These are phyloP conservation scores for Halcyon badia DNA, from an alignment of 2,797 vertebrate genomes.

Conservation along the genomic window DNA sequence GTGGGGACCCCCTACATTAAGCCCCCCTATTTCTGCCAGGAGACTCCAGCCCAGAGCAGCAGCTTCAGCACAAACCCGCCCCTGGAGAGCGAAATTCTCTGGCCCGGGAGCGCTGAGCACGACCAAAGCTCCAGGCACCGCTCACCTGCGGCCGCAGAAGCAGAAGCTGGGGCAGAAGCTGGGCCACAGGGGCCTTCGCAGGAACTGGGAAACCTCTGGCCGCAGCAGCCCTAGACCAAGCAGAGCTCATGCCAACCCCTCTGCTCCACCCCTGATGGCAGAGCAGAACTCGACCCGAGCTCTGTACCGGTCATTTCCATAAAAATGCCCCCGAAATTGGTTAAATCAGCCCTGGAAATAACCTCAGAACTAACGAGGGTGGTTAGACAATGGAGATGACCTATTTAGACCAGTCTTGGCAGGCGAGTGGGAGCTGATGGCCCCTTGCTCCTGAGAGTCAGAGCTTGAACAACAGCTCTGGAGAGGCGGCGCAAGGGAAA, in stretches of 20 bases:
- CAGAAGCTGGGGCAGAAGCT: not conserved
- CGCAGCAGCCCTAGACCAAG: not conserved
- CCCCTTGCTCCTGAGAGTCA: not conserved
- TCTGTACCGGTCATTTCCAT: not conserved
- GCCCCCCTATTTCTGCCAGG: not conserved
- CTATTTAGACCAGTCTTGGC: not conserved
- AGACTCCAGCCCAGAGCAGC: not conserved
- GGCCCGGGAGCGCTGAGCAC: accelerated
- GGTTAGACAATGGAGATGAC: not conserved
- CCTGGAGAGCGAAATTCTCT: accelerated
- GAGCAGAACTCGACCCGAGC: not conserved
- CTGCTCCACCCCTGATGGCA: not conserved
- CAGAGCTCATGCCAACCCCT: not conserved
- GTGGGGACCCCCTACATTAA: accelerated
- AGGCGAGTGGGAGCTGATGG: not conserved
- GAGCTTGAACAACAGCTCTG: not conserved
- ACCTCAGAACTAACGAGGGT: not conserved
- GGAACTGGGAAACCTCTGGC: not conserved
- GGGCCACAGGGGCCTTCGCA: accelerated
- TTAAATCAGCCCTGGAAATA: not conserved
- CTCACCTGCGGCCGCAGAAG: not conserved
- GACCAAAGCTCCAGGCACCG: accelerated
- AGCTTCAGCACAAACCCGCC: not conserved
- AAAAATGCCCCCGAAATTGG: not conserved
- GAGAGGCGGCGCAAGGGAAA: accelerated